These are phyloP conservation scores for Maconellicoccus hirsutus DNA, from an alignment of 1,140 invertebrate species.

Conservation along the genomic window DNA sequence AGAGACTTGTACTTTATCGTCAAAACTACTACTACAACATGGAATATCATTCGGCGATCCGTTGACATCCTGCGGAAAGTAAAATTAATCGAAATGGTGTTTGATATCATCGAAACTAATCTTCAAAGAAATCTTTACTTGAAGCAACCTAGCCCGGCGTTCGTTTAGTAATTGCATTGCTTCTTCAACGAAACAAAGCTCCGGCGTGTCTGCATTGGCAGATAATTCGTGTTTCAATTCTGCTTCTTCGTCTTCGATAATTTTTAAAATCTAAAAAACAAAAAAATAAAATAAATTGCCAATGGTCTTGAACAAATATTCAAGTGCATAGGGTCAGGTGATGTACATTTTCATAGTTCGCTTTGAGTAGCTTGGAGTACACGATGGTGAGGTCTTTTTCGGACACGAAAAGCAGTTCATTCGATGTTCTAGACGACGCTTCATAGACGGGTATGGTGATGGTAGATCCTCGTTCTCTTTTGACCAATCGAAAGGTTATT, in stretches of 20 bases:
- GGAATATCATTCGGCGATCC: not conserved
- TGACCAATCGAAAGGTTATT: conserved; percentile 77
- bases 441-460: conserved; percentile 52
- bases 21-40: not conserved
- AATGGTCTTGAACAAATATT: too few species aligned
- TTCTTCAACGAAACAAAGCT: conserved; percentile 72
- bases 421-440: conserved; percentile 31
- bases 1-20: not conserved
- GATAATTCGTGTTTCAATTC: conserved; percentile 46
- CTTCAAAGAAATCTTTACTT: not conserved
- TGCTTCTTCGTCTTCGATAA: conserved; percentile 57
- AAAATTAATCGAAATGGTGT: not conserved
- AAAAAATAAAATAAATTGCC: not conserved
- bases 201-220: conserved; percentile 58
- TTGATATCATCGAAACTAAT: not conserved
- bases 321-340: too few species aligned
- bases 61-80: not conserved
- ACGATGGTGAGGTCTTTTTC: conserved; percentile 38
- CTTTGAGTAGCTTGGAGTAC: conserved; percentile 69
- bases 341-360: conserved; percentile 49
- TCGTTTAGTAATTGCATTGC: conserved; percentile 52
- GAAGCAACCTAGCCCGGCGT: conserved; percentile 32
- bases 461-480: conserved; percentile 63
- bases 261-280: conserved; percentile 40
- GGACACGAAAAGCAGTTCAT: conserved; percentile 37